phyloP scores from a whole-genome alignment of 2,113 vertebrate species.

The Shinisaurus crocodilurus region DNA sequence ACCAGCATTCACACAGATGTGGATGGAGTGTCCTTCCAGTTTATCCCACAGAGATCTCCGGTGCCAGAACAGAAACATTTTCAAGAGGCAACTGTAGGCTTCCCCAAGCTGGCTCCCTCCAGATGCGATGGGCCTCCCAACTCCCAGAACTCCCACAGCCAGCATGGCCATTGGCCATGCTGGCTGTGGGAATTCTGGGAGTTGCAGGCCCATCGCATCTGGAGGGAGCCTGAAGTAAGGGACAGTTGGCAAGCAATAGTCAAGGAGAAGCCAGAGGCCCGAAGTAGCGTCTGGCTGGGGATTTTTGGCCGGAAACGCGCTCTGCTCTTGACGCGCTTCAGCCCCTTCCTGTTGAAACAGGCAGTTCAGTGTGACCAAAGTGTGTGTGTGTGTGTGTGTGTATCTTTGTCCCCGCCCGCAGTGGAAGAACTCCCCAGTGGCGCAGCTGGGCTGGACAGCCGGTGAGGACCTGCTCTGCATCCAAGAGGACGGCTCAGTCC shows the following conservation, averaged over 20 bases:
- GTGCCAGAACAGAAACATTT: no score
- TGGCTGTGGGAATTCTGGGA: no score
- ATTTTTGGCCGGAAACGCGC: not conserved
- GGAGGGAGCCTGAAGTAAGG: no score
- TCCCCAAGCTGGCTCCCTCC: not conserved
- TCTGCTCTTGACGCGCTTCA: not conserved
- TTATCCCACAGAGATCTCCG: no score
- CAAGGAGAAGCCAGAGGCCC: not conserved
- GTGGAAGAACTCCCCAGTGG: conserved; percentile 93
- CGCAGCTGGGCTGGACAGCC: conserved; percentile 91
- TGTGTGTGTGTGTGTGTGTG: fast-evolving
- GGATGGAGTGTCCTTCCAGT: no score
- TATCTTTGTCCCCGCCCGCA: conserved; percentile 40
- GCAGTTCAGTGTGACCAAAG: no score
- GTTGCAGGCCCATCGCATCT: fast-evolving
- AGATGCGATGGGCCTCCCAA: not conserved
- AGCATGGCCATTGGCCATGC: no score
- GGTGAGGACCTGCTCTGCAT: conserved; percentile 91
- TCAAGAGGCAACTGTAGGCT: no score
- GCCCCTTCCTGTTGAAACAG: not conserved
- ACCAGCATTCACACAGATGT: no score
- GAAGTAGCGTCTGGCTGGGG: not conserved
- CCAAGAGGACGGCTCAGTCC: conserved; percentile 92
- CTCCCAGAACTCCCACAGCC: not conserved
- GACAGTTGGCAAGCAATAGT: not conserved